Base-by-base conservation (phyloP, 2,113 vertebrate genomes). In the Tympanuchus pallidicinctus region DNA sequence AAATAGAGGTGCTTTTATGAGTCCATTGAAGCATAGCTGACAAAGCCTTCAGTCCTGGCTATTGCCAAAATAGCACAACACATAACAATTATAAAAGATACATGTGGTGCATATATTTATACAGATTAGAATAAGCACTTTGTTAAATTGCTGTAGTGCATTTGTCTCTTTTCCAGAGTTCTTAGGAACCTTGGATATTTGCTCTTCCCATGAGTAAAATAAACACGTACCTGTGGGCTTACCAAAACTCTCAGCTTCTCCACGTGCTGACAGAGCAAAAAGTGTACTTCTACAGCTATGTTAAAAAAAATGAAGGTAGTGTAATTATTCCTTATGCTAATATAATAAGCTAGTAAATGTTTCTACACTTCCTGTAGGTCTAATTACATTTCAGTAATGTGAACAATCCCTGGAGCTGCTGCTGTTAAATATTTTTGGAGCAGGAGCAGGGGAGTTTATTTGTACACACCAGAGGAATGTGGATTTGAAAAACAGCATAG, bases 301-400 rank as follows among this genome's bases (percentile, higher is more conserved):
- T 88, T 78, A 38, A 82, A 90, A 88, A 86, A 38, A 50, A 25
- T 50, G 48, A 13, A 50, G 14, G 56, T 52, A 54, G 77, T 81
- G 73, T 96, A 94, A 96, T 96, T 92, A 95, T 95, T 94, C 92
- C 84, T 95, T 90, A 90, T 82, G 80, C 63, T 94, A 90, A 93
- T 90, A 84, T 74, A 91, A 78, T 63, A 91, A 73, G 81, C 34
- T 75, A 86, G 65, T 81, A 90, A 94, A 69, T 82, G 72, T 78
- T 95, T 65, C 36, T 94, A 86, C 63, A 45, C 45, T 90, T 92
- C 92, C 91, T 94, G 80, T 84, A 90, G 83, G 88, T 79, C 70
- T 94, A 95, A 97, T 97, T 96, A 95, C 88, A 90, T 88, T 95
- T 97, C 94, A 88, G 63, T 94, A 86, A 94, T 76, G 73, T 73